Conservation (phyloP, 2,888 invertebrate species). For the Acleris sparsana region DNA sequence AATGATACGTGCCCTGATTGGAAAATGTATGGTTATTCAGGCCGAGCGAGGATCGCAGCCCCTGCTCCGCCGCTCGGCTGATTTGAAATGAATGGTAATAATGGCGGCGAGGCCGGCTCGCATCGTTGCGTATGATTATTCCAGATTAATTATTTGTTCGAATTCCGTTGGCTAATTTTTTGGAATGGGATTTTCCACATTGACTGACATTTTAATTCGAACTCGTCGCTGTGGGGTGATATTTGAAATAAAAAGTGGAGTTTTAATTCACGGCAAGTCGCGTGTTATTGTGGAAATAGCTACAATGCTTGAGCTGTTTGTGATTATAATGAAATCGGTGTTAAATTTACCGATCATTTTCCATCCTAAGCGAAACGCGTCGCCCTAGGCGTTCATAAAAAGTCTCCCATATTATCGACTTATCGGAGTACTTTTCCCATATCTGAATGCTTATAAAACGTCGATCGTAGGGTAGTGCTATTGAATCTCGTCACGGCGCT, state of each 20-base stretch:
- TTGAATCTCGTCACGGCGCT: constrained; percentile 70
- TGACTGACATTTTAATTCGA: constrained; percentile 81
- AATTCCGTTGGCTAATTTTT: constrained; percentile 82
- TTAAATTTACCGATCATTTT: neutral
- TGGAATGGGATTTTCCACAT: constrained; percentile 81
- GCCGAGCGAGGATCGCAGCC: constrained; percentile 66
- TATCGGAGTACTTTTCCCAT: constrained; percentile 57
- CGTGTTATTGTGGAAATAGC: neutral
- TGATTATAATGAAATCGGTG: neutral
- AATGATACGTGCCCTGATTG: constrained; percentile 84
- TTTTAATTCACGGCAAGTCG: constrained; percentile 18
- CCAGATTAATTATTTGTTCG: constrained; percentile 84
- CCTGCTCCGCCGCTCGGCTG: constrained; percentile 76
- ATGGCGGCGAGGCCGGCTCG: constrained; percentile 79
- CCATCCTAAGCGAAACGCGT: constrained; percentile 18
- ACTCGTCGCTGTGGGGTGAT: constrained; percentile 61
- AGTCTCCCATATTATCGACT: constrained; percentile 50
- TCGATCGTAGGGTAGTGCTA: constrained; percentile 62
- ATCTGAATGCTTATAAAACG: constrained; percentile 62
- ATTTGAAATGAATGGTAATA: constrained; percentile 84
- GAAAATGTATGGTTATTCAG: constrained; percentile 84
- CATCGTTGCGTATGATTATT: constrained; percentile 84
- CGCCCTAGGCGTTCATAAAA: constrained; percentile 34
- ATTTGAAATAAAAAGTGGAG: constrained; percentile 42
- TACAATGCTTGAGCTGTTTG: neutral